Evolutionary conservation across 2,888 invertebrate species (phyloP), one percentile per base, ranked within the genome.

Genomic region (Exocentrus adspersus): DNA sequence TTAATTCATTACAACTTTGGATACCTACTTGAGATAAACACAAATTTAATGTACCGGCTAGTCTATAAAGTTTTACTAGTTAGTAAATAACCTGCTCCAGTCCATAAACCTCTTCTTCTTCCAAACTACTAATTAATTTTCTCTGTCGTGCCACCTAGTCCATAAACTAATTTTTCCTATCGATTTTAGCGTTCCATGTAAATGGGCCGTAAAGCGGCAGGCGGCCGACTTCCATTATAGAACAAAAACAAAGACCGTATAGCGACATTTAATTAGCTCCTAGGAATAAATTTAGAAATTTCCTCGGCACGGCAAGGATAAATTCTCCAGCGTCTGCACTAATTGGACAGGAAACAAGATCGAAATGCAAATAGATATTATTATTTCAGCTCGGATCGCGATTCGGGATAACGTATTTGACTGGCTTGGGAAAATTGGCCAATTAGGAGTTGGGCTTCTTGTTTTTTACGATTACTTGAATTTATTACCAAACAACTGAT

Each of bases 221-320:
- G 37, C 37, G 2, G 37, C 10, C 12, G 10, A 12, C 21, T 12
- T 2, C 46, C 17, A 6, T 46, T 12, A 46, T 46, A 21, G 20
- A n/a, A 46, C 24, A n/a, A 46, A 9, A 21, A 21, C n/a, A n/a
- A 21, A 46, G 12, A n/a, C 21, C 24, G 20, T 2, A n/a, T n/a
- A 20, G 21, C 12, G 21, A 21, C 12, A 46, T 46, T 46, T 21
- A 46, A 46, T 24, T 46, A 46, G 14, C 9, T n/a, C 7, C n/a
- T n/a, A 12, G 24, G 24, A 46, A 46, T 46, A 46, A 46, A 46
- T 46, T 17, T 14, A 6, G 24, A 46, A 46, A 7, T 46, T 21
- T 24, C 14, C 21, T 21, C 1, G 6, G 46, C 46, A 9, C 24
- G 14, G 14, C 14, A 46, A 46, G 24, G 14, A 46, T 46, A 46